These are phyloP conservation scores for Mus caroli DNA, from an alignment of 2,797 vertebrate genomes.

Conservation along the genomic window DNA sequence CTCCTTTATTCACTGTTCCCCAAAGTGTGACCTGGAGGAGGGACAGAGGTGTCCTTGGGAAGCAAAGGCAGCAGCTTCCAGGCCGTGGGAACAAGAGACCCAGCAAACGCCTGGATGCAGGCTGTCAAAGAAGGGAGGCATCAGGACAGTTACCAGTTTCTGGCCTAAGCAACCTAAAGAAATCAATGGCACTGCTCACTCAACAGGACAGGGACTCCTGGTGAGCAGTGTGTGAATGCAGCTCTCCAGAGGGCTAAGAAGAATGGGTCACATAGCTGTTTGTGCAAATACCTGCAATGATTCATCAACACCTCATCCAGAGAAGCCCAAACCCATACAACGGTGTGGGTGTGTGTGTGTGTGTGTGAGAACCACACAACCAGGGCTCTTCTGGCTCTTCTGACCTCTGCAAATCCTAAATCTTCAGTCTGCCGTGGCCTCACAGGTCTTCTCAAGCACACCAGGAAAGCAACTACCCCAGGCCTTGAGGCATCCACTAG, in stretches of 20 bases:
- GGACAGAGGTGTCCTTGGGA: not conserved
- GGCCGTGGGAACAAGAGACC: not conserved
- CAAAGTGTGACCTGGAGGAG: not conserved
- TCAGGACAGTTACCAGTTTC: not conserved
- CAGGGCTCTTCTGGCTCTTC: not conserved
- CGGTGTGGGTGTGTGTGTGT: rapidly evolving
- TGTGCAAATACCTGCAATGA: not conserved
- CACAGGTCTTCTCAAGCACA: not conserved
- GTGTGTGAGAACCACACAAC: not conserved
- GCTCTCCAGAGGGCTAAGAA: not conserved
- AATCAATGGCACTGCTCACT: not conserved
- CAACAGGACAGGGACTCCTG: not conserved
- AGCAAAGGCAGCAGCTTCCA: not conserved
- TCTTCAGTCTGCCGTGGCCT: not conserved
- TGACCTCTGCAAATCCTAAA: not conserved
- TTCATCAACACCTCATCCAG: not conserved
- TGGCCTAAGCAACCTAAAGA: not conserved
- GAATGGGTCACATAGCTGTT: not conserved
- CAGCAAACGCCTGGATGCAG: not conserved
- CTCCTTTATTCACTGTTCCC: not conserved
- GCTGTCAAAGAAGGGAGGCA: not conserved
- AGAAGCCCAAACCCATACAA: not conserved
- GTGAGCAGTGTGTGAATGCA: not conserved
- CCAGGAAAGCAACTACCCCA: too few species aligned
- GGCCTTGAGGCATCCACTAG: not conserved